Evolutionary conservation across 37 sponge, comb jelly and placozoan species (phyloP).

Genomic region (Tethya wilhelma): DNA sequence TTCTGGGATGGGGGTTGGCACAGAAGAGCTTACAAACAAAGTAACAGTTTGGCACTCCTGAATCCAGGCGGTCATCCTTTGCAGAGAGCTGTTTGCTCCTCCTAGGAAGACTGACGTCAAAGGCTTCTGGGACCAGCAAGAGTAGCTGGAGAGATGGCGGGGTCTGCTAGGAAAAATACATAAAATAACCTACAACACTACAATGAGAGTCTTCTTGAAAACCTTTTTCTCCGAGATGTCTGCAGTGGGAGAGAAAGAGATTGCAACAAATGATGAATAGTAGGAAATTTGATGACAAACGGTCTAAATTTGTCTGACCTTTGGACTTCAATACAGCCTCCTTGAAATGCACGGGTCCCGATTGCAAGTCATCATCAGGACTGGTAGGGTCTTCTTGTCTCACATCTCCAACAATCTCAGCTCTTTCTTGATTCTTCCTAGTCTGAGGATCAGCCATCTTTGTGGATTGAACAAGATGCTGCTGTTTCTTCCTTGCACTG

Average conservation of each 20-base stretch:
- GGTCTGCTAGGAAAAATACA: background rate
- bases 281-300: no score
- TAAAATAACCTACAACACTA: background rate
- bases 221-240: constrained; percentile 24
- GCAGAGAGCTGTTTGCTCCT: background rate
- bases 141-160: constrained; percentile 49
- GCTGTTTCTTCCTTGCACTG: no score
- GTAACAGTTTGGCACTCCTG: constrained; percentile 57
- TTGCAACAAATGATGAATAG: background rate
- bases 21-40: constrained; percentile 66
- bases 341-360: no score
- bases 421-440: no score
- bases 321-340: no score
- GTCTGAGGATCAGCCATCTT: no score
- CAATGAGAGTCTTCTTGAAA: no score
- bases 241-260: background rate
- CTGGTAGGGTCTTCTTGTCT: no score
- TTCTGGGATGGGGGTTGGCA: constrained; percentile 40
- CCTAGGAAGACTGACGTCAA: constrained; percentile 9
- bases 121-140: constrained; percentile 65
- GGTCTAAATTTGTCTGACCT: no score
- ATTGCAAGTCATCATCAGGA: no score
- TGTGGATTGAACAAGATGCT: no score
- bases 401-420: no score
- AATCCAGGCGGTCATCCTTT: background rate